Evolutionary conservation across 2,113 vertebrate genomes (phyloP), one percentile per base, ranked within the genome.

Genomic region (Coturnix japonica): DNA sequence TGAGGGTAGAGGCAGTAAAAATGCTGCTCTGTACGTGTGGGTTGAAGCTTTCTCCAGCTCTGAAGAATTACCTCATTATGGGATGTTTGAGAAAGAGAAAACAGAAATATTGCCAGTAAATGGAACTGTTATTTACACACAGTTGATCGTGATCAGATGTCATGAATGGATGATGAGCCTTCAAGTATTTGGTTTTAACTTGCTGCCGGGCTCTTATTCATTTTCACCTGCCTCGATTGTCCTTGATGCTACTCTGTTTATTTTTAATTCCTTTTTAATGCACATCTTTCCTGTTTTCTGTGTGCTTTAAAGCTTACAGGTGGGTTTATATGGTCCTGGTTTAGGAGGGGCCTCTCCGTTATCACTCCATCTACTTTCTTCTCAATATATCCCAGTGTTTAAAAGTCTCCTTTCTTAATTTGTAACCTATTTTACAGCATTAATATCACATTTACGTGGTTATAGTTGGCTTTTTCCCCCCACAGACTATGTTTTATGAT

Each of bases 341-440:
- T 71, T 53, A 22, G 13, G 19, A 5, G 46, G 35, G 56, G 7
- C 1, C 2, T 78, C 41, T 63, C 54, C 15, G 0, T 57, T 65
- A 39, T 31, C 73, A 13, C 23, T 65, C 26, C 46, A 30, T 13
- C 19, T 79, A 1, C 79, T 91, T 64, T 43, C 44, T 69, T 43
- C 17, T 76, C n/a, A 9, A 39, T 49, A 35, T 57, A 7, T 35
- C 22, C 20, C 21, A 6, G 0, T 12, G 19, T 37, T 60, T 17
- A 26, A 28, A 8, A 8, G 7, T 6, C 1, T 47, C 12, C 37
- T 56, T 59, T 65, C 25, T 46, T 41, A 61, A 44, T 7, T 41
- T 13, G n/a, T 49, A 2, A 1, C 28, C 0, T 43, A 8, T 35
- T 81, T 81, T 17, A 2, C 37, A 57, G 30, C 2, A 0, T 49